phyloP scores from a whole-genome alignment of 2,113 vertebrate genomes.

The Empidonax traillii region DNA sequence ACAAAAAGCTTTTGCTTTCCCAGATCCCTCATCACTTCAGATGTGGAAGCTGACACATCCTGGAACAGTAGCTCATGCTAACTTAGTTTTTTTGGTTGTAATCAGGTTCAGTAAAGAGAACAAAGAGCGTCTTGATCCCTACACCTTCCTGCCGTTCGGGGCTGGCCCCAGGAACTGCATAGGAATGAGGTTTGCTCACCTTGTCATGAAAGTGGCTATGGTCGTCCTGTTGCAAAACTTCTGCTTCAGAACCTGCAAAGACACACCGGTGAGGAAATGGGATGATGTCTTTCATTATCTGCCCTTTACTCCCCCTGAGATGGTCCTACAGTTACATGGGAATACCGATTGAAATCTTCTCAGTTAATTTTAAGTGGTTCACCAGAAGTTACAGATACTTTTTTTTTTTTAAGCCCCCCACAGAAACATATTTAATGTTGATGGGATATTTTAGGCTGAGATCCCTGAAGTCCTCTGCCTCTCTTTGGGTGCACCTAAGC shows the following conservation, averaged over 20 bases:
- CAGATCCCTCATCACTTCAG: neutral
- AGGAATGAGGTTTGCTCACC: slow-evolving; percentile 81
- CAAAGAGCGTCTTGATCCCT: slow-evolving; percentile 68
- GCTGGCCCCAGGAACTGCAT: slow-evolving; percentile 83
- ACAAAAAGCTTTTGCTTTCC: neutral
- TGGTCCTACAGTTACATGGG: neutral
- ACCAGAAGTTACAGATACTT: neutral
- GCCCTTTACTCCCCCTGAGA: neutral
- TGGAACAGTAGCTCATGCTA: neutral
- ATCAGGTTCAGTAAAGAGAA: slow-evolving; percentile 80
- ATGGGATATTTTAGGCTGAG: neutral
- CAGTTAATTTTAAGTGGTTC: neutral
- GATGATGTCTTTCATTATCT: neutral
- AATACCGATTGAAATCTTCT: neutral
- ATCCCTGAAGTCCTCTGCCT: neutral
- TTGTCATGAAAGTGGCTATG: slow-evolving; percentile 73
- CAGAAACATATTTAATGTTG: neutral
- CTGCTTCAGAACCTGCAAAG: slow-evolving; percentile 76
- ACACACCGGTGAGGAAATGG: slow-evolving; percentile 76
- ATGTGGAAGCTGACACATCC: neutral
- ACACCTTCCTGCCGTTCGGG: slow-evolving; percentile 80
- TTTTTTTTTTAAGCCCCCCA: neutral
- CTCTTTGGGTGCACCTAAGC: neutral
- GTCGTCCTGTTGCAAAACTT: slow-evolving; percentile 77
- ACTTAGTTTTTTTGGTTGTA: neutral